These are phyloP conservation scores for Sceliomorpha sp. DNA, from an alignment of 2,888 invertebrate genomes.

Conservation along the genomic window DNA sequence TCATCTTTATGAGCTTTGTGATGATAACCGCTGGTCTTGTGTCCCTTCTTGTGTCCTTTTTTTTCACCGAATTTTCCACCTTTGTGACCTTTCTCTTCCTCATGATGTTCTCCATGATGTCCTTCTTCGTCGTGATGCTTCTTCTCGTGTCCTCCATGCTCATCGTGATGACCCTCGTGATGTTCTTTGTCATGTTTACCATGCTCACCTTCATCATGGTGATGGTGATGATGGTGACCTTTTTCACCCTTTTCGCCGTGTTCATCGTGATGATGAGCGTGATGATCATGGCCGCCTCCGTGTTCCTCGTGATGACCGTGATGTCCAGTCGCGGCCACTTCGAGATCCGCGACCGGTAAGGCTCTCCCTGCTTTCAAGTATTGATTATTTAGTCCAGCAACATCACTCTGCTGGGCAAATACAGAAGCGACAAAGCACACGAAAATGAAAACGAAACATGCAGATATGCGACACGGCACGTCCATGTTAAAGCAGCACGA, in stretches of 20 bases:
- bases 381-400: neutral
- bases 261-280: slow-evolving; percentile 81
- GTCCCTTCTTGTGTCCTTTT: slow-evolving; percentile 86
- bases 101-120: slow-evolving; percentile 89
- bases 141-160: slow-evolving; percentile 90
- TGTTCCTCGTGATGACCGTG: slow-evolving; percentile 67
- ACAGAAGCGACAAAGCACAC: slow-evolving; percentile 4
- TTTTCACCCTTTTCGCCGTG: slow-evolving; percentile 82
- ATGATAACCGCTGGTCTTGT: slow-evolving; percentile 91
- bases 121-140: slow-evolving; percentile 89
- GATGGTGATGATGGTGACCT: slow-evolving; percentile 77
- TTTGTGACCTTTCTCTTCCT: slow-evolving; percentile 88
- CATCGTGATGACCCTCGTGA: slow-evolving; percentile 88
- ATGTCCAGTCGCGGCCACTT: slow-evolving; percentile 65
- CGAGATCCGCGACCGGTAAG: slow-evolving; percentile 36
- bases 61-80: slow-evolving; percentile 92
- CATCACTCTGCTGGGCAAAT: slow-evolving; percentile 1
- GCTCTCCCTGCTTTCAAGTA: neutral
- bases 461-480: slow-evolving; percentile 3
- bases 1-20: slow-evolving; percentile 94
- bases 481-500: slow-evolving; percentile 16
- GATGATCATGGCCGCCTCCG: slow-evolving; percentile 79
- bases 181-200: slow-evolving; percentile 90
- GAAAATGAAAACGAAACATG: slow-evolving; percentile 2
- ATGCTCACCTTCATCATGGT: slow-evolving; percentile 85